A percentile compares a stretch with the other conserved stretches of the same genome.
phyloP scores from a whole-genome alignment of 2,113 vertebrate genomes.

The Morphnarchus princeps region DNA sequence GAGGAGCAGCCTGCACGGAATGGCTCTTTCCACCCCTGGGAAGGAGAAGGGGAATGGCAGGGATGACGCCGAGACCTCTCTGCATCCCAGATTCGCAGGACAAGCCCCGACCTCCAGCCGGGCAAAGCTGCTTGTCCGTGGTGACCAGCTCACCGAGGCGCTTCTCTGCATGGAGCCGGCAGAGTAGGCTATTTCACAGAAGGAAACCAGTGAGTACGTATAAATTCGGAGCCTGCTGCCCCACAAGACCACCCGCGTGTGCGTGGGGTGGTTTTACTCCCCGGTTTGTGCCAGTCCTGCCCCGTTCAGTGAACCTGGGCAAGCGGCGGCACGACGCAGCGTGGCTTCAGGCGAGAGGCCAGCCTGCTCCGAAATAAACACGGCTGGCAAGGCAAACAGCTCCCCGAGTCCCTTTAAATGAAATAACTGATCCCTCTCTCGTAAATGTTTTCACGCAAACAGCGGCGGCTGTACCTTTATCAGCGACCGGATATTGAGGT shows the following conservation, averaged over 20 bases:
- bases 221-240: not conserved
- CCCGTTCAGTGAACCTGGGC: not conserved
- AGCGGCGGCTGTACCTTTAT: not conserved
- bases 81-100: not conserved
- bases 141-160: accelerated
- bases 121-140: not conserved
- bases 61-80: accelerated
- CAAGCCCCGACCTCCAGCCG: accelerated
- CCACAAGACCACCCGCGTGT: accelerated
- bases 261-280: accelerated
- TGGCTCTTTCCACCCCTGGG: not conserved
- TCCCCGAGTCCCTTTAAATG: not conserved
- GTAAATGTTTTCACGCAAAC: not conserved
- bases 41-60: not conserved
- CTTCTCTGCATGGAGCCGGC: accelerated
- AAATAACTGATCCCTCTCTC: not conserved
- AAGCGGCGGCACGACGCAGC: accelerated
- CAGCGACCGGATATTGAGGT: not conserved
- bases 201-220: not conserved
- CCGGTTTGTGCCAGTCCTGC: not conserved
- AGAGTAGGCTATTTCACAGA: not conserved
- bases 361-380: not conserved
- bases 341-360: not conserved
- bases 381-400: not conserved
- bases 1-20: not conserved